phyloP scores from a whole-genome alignment of 2,888 invertebrate species.

The Liopterus haemorrhoidalis region DNA sequence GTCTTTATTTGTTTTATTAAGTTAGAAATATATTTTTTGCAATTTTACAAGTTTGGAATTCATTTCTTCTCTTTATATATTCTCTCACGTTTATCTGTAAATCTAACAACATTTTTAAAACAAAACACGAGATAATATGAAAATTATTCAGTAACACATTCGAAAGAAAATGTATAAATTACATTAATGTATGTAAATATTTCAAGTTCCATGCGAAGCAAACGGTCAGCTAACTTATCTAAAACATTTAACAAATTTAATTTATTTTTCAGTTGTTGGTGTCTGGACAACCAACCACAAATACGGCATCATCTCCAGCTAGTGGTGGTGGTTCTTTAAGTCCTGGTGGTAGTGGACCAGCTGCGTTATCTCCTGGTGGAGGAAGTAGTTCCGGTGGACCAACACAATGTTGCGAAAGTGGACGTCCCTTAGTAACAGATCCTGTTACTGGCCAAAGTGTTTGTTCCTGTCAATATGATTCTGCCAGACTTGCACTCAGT shows the following conservation, averaged over 20 bases:
- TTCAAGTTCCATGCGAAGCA: constrained; percentile 10
- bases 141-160: constrained; percentile 12
- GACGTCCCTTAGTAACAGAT: constrained; percentile 86
- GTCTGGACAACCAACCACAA: constrained; percentile 68
- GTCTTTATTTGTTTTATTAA: no score
- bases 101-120: not conserved
- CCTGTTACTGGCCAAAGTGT: constrained; percentile 89
- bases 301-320: constrained; percentile 70
- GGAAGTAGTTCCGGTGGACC: constrained; percentile 42
- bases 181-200: constrained; percentile 14
- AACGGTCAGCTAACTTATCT: not conserved
- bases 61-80: no score
- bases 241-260: constrained; percentile 1
- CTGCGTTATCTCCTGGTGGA: constrained; percentile 41
- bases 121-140: constrained; percentile 8
- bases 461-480: constrained; percentile 91
- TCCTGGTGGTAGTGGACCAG: constrained; percentile 55
- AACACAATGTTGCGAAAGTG: constrained; percentile 78
- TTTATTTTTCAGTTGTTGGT: constrained; percentile 61
- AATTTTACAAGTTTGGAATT: no score
- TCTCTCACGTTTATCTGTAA: no score
- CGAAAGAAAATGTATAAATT: constrained; percentile 12
- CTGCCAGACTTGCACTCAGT: constrained; percentile 75
- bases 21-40: no score
- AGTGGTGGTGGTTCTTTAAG: constrained; percentile 71